A percentile compares a stretch with the other conserved stretches of the same genome.
These are phyloP conservation scores for Uria lomvia DNA, from an alignment of 2,113 vertebrate species.

Conservation along the genomic window DNA sequence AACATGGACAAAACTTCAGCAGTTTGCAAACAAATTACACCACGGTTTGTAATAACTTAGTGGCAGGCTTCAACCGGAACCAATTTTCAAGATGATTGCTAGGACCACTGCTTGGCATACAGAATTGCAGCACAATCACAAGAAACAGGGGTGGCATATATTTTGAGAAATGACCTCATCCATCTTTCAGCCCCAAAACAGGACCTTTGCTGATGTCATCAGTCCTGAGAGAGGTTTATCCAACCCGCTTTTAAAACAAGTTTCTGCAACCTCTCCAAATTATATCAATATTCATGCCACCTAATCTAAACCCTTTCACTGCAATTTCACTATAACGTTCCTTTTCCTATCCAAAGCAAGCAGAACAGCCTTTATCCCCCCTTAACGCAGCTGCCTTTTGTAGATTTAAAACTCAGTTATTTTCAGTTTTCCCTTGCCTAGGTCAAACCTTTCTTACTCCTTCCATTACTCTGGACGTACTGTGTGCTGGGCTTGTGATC, in stretches of 20 bases:
- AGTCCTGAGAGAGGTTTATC: neutral
- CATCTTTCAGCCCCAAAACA: neutral
- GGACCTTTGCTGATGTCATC: neutral
- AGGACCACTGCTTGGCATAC: neutral
- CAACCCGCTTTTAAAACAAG: neutral
- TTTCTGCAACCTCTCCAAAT: neutral
- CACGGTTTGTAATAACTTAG: neutral
- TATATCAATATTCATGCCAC: neutral
- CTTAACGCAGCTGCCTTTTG: neutral
- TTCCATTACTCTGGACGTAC: neutral
- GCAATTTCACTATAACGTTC: neutral
- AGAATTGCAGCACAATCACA: neutral
- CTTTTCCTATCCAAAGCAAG: neutral
- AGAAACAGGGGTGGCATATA: neutral
- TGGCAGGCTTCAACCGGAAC: neutral
- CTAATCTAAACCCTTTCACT: neutral
- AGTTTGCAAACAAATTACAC: neutral
- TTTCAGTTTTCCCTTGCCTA: neutral
- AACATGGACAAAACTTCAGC: accelerated
- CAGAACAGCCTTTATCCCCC: neutral
- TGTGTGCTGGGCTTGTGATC: neutral
- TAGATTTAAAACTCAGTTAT: neutral
- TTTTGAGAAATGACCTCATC: neutral
- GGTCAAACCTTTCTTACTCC: neutral
- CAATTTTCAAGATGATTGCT: neutral